Evolutionary conservation across 1,140 invertebrate species (phyloP), one percentile per base, ranked within the genome.

Genomic region (Mizuhopecten yessoensis): DNA sequence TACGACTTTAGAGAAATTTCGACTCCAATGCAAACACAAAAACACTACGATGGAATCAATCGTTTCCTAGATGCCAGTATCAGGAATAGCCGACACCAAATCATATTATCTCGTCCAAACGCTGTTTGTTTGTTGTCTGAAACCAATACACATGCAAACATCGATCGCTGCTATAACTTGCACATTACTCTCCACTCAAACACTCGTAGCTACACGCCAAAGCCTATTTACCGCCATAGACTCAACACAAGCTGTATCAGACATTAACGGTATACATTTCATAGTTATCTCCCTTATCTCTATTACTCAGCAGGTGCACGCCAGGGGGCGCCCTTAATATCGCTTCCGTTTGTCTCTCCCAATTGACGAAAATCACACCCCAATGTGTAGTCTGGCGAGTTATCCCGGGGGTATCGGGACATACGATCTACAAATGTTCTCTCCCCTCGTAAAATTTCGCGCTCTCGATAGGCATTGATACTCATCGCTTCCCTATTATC

Each of bases 231-330:
- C 29, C 57, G 5, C 57, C n/a, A 9, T 13, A 75, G 57, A 29
- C n/a, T 75, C 23, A 75, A 75, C 57, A 29, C 57, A 17, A 75
- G 23, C 57, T 75, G 57, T 75, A 17, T 0, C n/a, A 75, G 57
- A 75, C 57, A 75, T 75, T 75, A 75, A n/a, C 57, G 23, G 57
- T 75, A 75, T 75, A 75, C 57, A 75, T 75, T 75, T 75, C 57
- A 29, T 29, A n/a, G 1, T 75, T 75, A 75, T 75, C 57, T 75
- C n/a, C 57, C 57, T 75, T 75, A 75, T 75, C 57, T 75, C 5
- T 75, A 29, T 75, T 75, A 75, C 57, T 3, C 57, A 75, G 57
- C 57, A 75, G 57, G 57, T 75, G 57, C 57, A 75, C 57, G 57
- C 57, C 57, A 75, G 57, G 57, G 57, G n/a, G 57, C 57, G n/a